A percentile compares a stretch with the other conserved stretches of the same genome.
Conservation (phyloP, 1,140 invertebrate genomes). For the Drosophila prosaltans region DNA sequence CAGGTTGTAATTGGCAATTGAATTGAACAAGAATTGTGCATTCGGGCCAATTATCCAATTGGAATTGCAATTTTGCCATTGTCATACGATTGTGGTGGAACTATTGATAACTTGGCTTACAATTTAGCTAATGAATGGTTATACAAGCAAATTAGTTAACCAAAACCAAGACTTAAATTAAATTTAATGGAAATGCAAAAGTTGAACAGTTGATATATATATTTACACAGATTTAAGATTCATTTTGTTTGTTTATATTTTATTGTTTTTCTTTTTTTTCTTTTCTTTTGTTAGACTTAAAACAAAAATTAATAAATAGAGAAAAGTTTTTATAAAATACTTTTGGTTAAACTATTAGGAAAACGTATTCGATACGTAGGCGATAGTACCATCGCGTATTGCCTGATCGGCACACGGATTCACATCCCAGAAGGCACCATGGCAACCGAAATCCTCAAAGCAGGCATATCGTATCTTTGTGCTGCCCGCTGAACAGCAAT, state of each 20-base stretch:
- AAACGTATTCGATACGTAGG: conserved; percentile 28
- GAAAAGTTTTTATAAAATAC: not conserved
- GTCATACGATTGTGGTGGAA: not conserved
- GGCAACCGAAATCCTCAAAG: conserved; percentile 87
- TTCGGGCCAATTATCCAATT: not conserved
- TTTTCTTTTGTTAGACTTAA: conserved; percentile 5
- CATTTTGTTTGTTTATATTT: not conserved
- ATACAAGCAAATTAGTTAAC: not conserved
- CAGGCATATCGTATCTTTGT: conserved; percentile 84
- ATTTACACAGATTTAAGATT: not conserved
- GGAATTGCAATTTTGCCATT: not conserved
- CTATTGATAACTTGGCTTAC: not conserved
- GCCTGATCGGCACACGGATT: conserved; percentile 85
- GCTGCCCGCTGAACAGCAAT: conserved; percentile 85
- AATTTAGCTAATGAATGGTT: not conserved
- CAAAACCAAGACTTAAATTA: too few species aligned
- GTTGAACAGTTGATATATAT: not conserved
- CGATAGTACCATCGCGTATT: conserved; percentile 73
- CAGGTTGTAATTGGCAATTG: conserved; percentile 54
- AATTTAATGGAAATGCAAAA: too few species aligned
- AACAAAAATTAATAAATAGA: conserved; percentile 4
- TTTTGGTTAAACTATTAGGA: conserved; percentile 6
- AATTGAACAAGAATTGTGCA: conserved; percentile 36
- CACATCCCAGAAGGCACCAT: conserved; percentile 86
- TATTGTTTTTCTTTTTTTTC: not conserved